Conservation (phyloP, 2,797 vertebrate species). For the Microctenopoma steveboyesi region DNA sequence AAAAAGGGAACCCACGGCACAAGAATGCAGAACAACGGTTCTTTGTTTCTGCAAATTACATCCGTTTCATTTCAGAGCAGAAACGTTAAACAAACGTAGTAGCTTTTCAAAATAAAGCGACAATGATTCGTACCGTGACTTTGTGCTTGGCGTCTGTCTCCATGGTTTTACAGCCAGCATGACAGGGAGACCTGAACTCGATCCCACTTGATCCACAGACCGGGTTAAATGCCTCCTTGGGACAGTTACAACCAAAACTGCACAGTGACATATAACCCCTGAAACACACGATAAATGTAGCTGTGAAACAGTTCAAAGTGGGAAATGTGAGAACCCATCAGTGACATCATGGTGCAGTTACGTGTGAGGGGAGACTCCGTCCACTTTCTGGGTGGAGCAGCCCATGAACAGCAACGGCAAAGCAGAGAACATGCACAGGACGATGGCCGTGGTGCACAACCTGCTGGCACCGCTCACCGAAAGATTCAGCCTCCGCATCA, state of each 20-base stretch:
- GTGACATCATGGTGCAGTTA: slow-evolving; percentile 17
- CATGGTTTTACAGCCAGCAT: slow-evolving; percentile 83
- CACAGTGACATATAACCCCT: slow-evolving; percentile 53
- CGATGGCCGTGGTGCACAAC: slow-evolving; percentile 81
- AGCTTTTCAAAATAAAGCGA: neutral
- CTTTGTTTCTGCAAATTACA: neutral
- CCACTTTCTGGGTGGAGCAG: slow-evolving; percentile 87
- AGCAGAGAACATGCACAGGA: slow-evolving; percentile 77
- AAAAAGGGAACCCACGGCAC: neutral
- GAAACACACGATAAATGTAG: slow-evolving; percentile 3
- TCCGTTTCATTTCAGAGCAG: too few relatives aligned
- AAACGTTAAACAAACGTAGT: too few relatives aligned
- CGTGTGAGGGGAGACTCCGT: slow-evolving; percentile 61
- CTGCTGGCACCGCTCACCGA: slow-evolving; percentile 77
- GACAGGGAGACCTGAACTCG: slow-evolving; percentile 91
- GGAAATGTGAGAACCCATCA: neutral
- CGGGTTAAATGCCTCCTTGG: slow-evolving; percentile 84
- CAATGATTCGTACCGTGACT: slow-evolving; percentile 36
- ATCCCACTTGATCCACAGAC: slow-evolving; percentile 84
- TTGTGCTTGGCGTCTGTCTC: neutral
- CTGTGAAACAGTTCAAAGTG: neutral
- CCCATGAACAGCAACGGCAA: slow-evolving; percentile 89
- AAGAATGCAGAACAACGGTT: neutral
- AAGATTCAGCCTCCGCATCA: slow-evolving; percentile 87
- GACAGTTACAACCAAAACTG: slow-evolving; percentile 79